Percentiles rank a stretch among this genome's conserved stretches.
phyloP scores from a whole-genome alignment of 2,888 invertebrate species.

The Sympetrum striolatum region DNA sequence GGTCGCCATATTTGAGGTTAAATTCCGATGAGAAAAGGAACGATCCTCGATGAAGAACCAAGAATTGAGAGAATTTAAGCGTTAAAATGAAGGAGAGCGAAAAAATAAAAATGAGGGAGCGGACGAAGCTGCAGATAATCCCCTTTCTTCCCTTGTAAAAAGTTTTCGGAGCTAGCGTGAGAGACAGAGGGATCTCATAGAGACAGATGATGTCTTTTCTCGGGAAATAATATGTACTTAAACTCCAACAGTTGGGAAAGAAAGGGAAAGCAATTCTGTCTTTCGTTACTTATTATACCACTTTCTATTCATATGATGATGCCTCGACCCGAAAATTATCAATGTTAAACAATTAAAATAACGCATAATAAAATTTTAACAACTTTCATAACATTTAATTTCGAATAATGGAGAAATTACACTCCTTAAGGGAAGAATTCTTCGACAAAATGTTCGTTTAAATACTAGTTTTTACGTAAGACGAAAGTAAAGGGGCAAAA shows the following conservation, averaged over 20 bases:
- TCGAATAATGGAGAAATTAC: too few species aligned
- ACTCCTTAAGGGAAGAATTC: too few species aligned
- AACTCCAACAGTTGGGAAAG: background rate
- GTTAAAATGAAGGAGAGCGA: background rate
- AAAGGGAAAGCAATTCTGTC: too few species aligned
- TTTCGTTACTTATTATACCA: too few species aligned
- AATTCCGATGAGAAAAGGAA: background rate
- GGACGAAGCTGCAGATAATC: background rate
- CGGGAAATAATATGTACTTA: background rate
- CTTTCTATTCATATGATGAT: too few species aligned
- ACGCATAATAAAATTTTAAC: too few species aligned
- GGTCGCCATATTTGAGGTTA: conserved; percentile 21
- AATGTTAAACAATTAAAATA: too few species aligned
- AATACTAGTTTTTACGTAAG: too few species aligned
- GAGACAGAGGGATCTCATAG: background rate
- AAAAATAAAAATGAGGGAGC: background rate
- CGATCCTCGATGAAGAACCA: background rate
- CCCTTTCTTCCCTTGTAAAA: background rate
- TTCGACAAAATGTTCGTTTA: too few species aligned
- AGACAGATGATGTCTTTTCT: background rate
- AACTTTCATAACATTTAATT: too few species aligned
- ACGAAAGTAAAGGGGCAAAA: too few species aligned
- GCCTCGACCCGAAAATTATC: too few species aligned
- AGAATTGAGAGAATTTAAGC: background rate
- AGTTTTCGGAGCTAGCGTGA: background rate